phyloP scores from a whole-genome alignment of 2,888 invertebrate genomes.

The Epinotia bilunana region DNA sequence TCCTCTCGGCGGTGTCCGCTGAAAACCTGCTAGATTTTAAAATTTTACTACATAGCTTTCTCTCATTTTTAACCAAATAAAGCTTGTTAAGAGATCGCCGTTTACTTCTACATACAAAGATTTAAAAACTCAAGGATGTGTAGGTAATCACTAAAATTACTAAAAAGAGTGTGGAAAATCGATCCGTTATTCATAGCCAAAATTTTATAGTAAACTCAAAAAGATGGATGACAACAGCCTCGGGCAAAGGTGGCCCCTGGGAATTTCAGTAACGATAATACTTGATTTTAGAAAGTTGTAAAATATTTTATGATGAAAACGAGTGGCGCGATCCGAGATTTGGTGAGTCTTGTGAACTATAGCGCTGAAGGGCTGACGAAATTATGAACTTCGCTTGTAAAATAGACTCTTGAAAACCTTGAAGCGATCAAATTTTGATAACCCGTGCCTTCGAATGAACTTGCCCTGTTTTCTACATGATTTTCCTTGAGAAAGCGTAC shows the following conservation, averaged over 20 bases:
- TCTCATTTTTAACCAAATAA: no score
- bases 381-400: slow-evolving; percentile 28
- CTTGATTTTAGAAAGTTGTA: slow-evolving; percentile 63
- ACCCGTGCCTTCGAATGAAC: not conserved
- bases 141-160: no score
- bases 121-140: no score
- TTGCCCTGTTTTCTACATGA: no score
- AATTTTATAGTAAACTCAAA: slow-evolving; percentile 29
- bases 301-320: slow-evolving; percentile 61
- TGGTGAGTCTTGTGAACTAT: slow-evolving; percentile 26
- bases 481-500: no score
- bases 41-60: no score
- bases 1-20: no score
- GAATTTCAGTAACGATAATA: slow-evolving; percentile 61
- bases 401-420: slow-evolving; percentile 7
- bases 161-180: no score
- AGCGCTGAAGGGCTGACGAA: slow-evolving; percentile 10
- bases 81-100: no score
- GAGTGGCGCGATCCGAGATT: slow-evolving; percentile 47
- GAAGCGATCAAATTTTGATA: not conserved
- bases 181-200: slow-evolving; percentile 8
- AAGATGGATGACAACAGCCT: slow-evolving; percentile 27
- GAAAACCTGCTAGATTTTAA: no score
- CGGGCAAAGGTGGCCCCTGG: slow-evolving; percentile 55
- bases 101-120: no score